These are phyloP conservation scores for Lycocerus yunnanus DNA, from an alignment of 2,888 invertebrate genomes.

Conservation along the genomic window DNA sequence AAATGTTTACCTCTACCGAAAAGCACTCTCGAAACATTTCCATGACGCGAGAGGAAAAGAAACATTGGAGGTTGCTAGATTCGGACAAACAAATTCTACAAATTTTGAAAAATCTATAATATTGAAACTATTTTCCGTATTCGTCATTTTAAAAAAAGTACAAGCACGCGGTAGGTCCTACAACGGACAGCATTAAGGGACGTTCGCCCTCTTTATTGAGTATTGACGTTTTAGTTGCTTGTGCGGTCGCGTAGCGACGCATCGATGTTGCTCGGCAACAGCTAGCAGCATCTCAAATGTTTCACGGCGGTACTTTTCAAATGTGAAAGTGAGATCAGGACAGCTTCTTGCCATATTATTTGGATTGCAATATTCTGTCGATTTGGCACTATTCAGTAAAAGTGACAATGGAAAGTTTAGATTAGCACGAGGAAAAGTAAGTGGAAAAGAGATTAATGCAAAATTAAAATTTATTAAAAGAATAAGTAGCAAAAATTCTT, in stretches of 20 bases:
- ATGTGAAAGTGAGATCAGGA: no score
- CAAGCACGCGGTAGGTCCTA: neutral
- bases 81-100: conserved; percentile 28
- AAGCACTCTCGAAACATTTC: conserved; percentile 18
- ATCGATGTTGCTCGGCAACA: neutral
- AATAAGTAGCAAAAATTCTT: neutral
- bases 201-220: conserved; percentile 6
- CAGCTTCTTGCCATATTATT: no score
- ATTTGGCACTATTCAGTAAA: no score
- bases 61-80: conserved; percentile 12
- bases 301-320: neutral
- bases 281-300: neutral
- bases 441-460: no score
- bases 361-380: no score
- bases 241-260: neutral
- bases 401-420: no score
- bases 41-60: conserved; percentile 8
- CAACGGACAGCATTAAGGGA: neutral
- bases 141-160: conserved; percentile 11
- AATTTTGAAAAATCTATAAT: conserved; percentile 21
- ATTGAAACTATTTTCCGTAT: neutral
- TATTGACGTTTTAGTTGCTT: conserved; percentile 3
- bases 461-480: neutral
- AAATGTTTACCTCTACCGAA: conserved; percentile 20
- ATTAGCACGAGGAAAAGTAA: no score